phyloP scores from a whole-genome alignment of 2,113 vertebrate genomes.

The Irena cyanogastra region DNA sequence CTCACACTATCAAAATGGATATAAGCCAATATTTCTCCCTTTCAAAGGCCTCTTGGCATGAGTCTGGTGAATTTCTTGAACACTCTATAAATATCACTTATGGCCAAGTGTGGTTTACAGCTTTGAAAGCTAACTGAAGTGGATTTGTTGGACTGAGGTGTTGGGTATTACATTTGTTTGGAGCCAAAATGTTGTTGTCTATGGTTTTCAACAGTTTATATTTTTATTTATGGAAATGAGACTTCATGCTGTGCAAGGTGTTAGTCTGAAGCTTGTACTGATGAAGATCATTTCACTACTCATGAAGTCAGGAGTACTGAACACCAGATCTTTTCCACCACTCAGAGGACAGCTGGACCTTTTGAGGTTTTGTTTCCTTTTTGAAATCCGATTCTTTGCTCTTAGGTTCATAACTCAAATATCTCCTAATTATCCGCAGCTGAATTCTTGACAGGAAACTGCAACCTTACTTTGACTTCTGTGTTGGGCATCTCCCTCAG shows the following conservation, averaged over 20 bases:
- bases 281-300: not conserved
- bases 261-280: not conserved
- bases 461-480: not conserved
- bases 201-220: not conserved
- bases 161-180: not conserved
- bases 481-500: not conserved
- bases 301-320: not conserved
- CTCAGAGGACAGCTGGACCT: not conserved
- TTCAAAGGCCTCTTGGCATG: not conserved
- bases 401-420: not conserved
- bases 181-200: not conserved
- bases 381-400: not conserved
- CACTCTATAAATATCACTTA: not conserved
- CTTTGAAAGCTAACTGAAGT: slow-evolving; percentile 13
- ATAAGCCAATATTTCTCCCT: not conserved
- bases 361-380: not conserved
- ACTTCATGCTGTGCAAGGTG: not conserved
- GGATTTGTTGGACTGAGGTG: not conserved
- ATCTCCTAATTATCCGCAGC: not conserved
- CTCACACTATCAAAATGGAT: not conserved
- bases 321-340: not conserved
- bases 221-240: not conserved
- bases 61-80: slow-evolving; percentile 11
- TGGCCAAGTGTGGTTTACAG: not conserved
- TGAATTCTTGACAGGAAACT: not conserved